phyloP scores from a whole-genome alignment of 2,113 vertebrate genomes.

The Syrrhaptes paradoxus region DNA sequence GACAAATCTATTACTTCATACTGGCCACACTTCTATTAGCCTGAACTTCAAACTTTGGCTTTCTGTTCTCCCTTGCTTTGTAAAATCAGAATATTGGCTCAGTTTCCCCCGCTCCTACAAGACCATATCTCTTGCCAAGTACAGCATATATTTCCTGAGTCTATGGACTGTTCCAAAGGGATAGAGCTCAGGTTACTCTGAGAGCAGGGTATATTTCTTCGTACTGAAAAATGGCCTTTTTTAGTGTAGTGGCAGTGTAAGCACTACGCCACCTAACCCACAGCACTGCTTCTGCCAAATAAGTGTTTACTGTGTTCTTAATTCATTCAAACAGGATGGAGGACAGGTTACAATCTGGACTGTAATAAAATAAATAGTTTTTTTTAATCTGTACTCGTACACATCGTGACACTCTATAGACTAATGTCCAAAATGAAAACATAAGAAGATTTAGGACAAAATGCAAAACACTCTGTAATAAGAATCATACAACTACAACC shows the following conservation, averaged over 20 bases:
- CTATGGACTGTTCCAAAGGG: background rate
- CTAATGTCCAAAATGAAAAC: background rate
- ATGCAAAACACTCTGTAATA: background rate
- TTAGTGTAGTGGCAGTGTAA: background rate
- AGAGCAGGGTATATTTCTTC: background rate
- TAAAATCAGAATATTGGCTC: background rate
- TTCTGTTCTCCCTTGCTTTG: background rate
- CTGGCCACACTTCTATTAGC: background rate
- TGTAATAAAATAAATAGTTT: background rate
- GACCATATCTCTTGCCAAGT: accelerated
- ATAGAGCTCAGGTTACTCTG: background rate
- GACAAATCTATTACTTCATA: background rate
- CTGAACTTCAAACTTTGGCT: background rate
- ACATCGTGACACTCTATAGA: background rate
- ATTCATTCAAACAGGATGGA: background rate
- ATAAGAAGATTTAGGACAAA: background rate
- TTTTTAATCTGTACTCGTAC: background rate
- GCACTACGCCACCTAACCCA: background rate
- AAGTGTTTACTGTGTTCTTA: background rate
- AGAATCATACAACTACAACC: background rate
- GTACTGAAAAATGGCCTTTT: background rate
- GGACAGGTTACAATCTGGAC: background rate
- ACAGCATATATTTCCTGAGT: background rate
- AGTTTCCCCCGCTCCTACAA: background rate
- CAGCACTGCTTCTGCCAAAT: background rate